Evolutionary conservation across 2,797 vertebrate species (phyloP).

Genomic region (Eupleurogrammus muticus): DNA sequence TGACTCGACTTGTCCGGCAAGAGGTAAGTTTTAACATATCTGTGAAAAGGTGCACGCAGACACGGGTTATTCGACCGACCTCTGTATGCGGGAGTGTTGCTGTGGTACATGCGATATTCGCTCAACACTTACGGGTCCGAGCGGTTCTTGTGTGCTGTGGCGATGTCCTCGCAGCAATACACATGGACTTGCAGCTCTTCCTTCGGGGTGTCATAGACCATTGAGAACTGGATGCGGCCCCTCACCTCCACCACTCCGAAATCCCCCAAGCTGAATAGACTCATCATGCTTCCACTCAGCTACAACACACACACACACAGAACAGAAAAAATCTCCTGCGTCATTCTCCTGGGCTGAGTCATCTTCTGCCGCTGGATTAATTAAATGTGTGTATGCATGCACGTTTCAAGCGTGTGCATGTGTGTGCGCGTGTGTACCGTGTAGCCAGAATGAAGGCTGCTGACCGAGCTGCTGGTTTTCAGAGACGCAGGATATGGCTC

Average conservation of each 20-base stretch:
- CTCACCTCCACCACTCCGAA: constrained; percentile 87
- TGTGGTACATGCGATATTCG: constrained; percentile 1
- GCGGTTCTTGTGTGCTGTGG: constrained; percentile 87
- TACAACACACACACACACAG: constrained; percentile 64
- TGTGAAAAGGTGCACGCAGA: constrained; percentile 64
- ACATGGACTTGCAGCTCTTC: constrained; percentile 90
- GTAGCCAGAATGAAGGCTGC: constrained; percentile 89
- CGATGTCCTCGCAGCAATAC: constrained; percentile 90
- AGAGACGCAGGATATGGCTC: constrained; percentile 69
- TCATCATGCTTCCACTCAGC: constrained; percentile 94
- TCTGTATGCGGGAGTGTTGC: constrained; percentile 2
- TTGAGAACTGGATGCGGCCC: constrained; percentile 90
- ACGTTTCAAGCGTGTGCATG: not conserved
- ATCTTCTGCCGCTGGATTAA: constrained; percentile 51
- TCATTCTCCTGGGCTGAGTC: constrained; percentile 73
- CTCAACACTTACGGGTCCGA: constrained; percentile 91
- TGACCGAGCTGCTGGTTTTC: constrained; percentile 85
- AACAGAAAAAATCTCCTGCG: constrained; percentile 60
- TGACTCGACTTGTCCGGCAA: constrained; percentile 92
- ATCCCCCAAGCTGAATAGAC: constrained; percentile 92
- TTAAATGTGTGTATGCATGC: constrained; percentile 19
- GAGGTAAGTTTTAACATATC: constrained; percentile 96
- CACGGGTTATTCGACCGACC: not conserved
- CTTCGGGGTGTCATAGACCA: constrained; percentile 84
- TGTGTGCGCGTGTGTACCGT: constrained; percentile 62